phyloP scores from a whole-genome alignment of 1,140 invertebrate genomes.

The Drosophila melanica region DNA sequence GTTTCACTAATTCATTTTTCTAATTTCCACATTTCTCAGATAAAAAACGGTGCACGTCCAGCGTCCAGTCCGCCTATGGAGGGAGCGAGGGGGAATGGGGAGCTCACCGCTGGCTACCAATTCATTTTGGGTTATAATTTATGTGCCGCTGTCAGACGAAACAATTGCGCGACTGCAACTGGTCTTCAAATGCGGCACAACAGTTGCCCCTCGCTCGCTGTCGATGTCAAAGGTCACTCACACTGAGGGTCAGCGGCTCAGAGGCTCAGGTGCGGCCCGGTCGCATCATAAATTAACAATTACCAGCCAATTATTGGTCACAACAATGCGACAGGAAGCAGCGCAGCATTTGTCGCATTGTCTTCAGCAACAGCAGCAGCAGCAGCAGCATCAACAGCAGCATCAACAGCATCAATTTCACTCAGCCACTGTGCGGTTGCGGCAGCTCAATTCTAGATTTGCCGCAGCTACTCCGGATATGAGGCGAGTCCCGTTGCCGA shows the following conservation, averaged over 20 bases:
- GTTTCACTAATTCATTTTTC: conserved; percentile 74
- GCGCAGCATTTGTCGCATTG: not conserved
- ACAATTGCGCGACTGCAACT: conserved; percentile 78
- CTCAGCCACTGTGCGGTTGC: conserved; percentile 19
- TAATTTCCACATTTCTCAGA: conserved; percentile 72
- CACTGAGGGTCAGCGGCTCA: conserved; percentile 8
- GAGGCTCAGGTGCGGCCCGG: conserved; percentile 54
- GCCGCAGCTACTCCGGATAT: not conserved
- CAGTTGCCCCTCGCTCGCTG: not conserved
- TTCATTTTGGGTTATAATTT: conserved; percentile 73
- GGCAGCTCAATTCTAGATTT: conserved; percentile 8
- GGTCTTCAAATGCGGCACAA: conserved; percentile 63
- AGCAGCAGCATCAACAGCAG: not conserved
- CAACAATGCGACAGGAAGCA: conserved; percentile 41
- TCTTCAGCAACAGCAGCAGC: not conserved
- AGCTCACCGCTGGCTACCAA: conserved; percentile 44
- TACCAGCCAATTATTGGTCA: conserved; percentile 67
- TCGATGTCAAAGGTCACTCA: conserved; percentile 35
- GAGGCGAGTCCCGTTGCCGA: not conserved
- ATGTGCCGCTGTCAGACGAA: conserved; percentile 65
- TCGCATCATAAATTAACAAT: conserved; percentile 69
- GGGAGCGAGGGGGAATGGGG: conserved; percentile 6
- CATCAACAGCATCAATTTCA: conserved; percentile 4
- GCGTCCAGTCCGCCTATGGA: not conserved
- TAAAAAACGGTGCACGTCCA: conserved; percentile 36